Base-by-base conservation (phyloP, 2,113 vertebrate species). In the Oplegnathus fasciatus region DNA sequence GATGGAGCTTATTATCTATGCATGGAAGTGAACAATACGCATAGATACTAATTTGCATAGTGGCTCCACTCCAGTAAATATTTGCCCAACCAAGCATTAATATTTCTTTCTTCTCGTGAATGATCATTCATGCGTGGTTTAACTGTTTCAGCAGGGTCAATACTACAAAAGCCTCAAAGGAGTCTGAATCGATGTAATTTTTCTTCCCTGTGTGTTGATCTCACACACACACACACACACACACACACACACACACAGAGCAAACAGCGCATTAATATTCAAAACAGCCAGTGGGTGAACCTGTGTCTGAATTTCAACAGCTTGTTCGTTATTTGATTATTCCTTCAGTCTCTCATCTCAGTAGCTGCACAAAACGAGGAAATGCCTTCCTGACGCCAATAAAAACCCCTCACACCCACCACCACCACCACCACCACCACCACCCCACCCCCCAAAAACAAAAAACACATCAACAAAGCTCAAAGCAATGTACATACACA, bases 201-300 rank as follows among this genome's bases (percentile, higher is more conserved):
- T 48, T 69, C 66, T 75, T 73, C 18, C 24, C 37, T 75, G 79
- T 72, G 13, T 82, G 66, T 64, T 66, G 57, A 72, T 52, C 85
- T 48, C 18, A 61, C 26, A 85, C 32, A 55, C 62, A 75, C 42
- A 74, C 18, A 32, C 24, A 66, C 58, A 68, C 40, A 65, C 74
- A 48, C 48, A 90, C 40, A 71, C 50, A 68, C 54, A 65, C 57
- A 70, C 37, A 60, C 32, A 77, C n/a, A 37, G 30, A 83, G 64
- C 67, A 87, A 80, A 89, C 67, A 65, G 30, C 1, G 64, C 72
- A 83, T 91, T 87, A 80, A 84, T 78, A 91, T 91, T 90, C 88
- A 71, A 75, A 81, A 87, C 44, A 76, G 82, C 81, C 89, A 71
- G 9, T 60, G 86, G 88, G 80, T 52, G 67, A 85, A 86, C 70